Conservation (phyloP, 2,888 invertebrate species). For the Halictus ligatus region DNA sequence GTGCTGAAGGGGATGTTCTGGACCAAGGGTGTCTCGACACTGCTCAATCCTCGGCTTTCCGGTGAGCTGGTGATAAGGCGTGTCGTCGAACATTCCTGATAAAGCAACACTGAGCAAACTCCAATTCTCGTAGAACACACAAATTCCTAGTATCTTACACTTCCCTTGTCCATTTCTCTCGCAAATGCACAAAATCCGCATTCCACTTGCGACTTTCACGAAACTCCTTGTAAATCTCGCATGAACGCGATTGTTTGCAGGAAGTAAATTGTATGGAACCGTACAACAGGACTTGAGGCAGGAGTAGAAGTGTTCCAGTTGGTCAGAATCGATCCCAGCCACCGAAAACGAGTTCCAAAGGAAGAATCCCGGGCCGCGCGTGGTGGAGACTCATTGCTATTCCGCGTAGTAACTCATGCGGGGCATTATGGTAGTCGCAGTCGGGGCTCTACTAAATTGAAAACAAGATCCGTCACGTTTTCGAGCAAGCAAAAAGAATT, state of each 20-base stretch:
- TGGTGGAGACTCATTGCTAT: constrained; percentile 80
- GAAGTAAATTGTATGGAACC: neutral
- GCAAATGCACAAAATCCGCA: neutral
- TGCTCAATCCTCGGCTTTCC: constrained; percentile 55
- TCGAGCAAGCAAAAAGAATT: constrained; percentile 82
- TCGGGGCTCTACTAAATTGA: constrained; percentile 83
- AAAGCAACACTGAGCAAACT: neutral
- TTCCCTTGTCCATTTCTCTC: neutral
- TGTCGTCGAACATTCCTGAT: constrained; percentile 37
- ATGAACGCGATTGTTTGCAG: neutral
- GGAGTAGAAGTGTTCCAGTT: neutral
- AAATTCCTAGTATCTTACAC: neutral
- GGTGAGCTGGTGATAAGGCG: constrained; percentile 45
- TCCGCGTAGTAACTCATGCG: constrained; percentile 77
- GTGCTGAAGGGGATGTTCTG: constrained; percentile 74
- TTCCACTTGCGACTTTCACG: neutral
- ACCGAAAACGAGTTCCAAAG: constrained; percentile 42
- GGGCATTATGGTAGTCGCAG: constrained; percentile 78
- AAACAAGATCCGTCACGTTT: constrained; percentile 84
- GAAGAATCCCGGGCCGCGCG: constrained; percentile 46
- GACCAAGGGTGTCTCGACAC: constrained; percentile 67
- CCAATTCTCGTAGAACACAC: neutral
- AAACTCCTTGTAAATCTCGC: neutral
- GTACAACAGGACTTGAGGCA: neutral
- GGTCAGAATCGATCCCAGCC: constrained; percentile 17